Evolutionary conservation across 2,113 vertebrate genomes (phyloP), one percentile per base, ranked within the genome.

Genomic region (Geococcyx californianus): DNA sequence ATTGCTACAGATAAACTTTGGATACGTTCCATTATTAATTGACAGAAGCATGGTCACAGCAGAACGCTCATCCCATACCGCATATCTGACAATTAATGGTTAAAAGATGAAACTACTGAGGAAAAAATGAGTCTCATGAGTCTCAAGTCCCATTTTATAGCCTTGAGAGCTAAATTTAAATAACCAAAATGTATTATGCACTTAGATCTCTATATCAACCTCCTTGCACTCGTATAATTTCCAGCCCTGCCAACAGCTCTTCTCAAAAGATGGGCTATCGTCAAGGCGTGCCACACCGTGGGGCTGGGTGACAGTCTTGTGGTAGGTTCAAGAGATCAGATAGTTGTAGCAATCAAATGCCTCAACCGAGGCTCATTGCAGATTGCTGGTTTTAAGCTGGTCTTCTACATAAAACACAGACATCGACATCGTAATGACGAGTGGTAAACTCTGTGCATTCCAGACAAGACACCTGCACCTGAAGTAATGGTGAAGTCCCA

Each of bases 1-100:
- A 97, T 96, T 96, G 95, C 95, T 96, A 96, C 95, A 97, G 95
- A 97, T 97, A 97, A 96, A 96, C 96, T 96, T 94, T 95, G 96
- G 96, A 96, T 92, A 89, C 18, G n/a, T 96, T 96, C 95, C 96
- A 97, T 93, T 97, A 97, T 96, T 94, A 97, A 96, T 95, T 97
- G 96, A 96, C 96, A 95, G 96, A 96, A 90, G 95, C 90, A 86
- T 29, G 64, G 92, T 64, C 92, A 87, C 90, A 92, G 94, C 93
- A 96, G 94, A 96, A 90, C 80, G 1, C 83, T 92, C 80, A 89
- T 89, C 94, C 92, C 83, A 90, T 90, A 92, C 62, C 6, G 2
- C 88, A 40, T 67, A 67, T 88, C 90, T 96, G 90, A 90, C 92
- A 93, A 97, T 94, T 94, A 95, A 96, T 90, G 88, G 96, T 93